These are phyloP conservation scores for Laticauda colubrina DNA, from an alignment of 2,113 vertebrate species.

Conservation along the genomic window DNA sequence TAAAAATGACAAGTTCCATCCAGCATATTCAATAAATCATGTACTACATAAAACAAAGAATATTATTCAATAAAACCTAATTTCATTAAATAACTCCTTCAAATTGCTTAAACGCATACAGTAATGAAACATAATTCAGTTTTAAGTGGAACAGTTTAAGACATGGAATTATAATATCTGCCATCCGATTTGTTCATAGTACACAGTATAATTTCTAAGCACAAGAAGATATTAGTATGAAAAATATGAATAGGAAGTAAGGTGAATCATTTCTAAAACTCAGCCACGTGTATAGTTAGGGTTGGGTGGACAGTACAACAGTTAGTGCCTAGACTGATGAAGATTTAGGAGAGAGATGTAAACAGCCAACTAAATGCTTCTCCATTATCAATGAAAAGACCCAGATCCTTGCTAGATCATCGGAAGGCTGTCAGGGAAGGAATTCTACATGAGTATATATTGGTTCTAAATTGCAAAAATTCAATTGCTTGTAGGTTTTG, in stretches of 20 bases:
- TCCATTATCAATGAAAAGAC: not conserved
- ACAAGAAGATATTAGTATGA: not conserved
- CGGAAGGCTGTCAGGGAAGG: not conserved
- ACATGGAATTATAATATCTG: not conserved
- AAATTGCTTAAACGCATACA: not conserved
- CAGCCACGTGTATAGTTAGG: not conserved
- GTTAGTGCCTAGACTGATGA: not conserved
- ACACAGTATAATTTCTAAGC: not conserved
- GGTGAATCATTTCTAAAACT: not conserved
- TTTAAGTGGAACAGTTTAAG: not conserved
- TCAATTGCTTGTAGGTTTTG: not conserved
- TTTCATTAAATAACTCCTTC: not conserved
- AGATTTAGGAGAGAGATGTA: not conserved
- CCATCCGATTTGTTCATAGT: not conserved
- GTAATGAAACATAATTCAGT: not conserved
- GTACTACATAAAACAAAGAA: not conserved
- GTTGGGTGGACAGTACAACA: not conserved
- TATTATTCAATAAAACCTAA: not conserved
- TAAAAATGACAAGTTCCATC: not conserved
- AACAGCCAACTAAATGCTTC: not conserved
- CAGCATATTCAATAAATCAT: not conserved
- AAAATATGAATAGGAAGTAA: not conserved
- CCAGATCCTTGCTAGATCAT: not conserved
- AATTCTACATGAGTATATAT: not conserved
- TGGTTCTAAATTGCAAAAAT: not conserved